Evolutionary conservation across 2,113 vertebrate genomes (phyloP).

Genomic region (Pristiophorus japonicus): DNA sequence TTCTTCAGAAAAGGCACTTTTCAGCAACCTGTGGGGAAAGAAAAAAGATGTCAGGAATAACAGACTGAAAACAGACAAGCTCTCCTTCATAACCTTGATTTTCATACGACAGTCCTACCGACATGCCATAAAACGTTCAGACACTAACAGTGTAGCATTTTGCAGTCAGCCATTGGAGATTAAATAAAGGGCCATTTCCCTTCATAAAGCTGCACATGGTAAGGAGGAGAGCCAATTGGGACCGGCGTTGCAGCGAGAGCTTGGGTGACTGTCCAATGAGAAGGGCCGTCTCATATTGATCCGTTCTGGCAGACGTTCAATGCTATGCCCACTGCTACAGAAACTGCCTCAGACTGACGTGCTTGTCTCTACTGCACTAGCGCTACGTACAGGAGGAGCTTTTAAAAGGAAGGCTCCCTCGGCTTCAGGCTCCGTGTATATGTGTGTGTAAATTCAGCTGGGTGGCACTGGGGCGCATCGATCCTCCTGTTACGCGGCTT

Average conservation of each 20-base stretch:
- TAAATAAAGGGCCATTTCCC: conserved; percentile 53
- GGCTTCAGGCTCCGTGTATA: background rate
- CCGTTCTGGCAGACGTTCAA: conserved; percentile 51
- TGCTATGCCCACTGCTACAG: conserved; percentile 54
- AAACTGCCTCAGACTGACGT: conserved; percentile 43
- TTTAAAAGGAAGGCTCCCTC: conserved; percentile 10
- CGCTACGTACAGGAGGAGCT: conserved; percentile 23
- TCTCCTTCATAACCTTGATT: background rate
- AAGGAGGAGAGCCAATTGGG: conserved; percentile 58
- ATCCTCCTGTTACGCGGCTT: background rate
- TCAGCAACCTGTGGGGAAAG: conserved; percentile 68
- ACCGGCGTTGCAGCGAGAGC: conserved; percentile 48
- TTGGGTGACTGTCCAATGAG: conserved; percentile 44
- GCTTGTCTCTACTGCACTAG: conserved; percentile 32
- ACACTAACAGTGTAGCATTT: conserved; percentile 42
- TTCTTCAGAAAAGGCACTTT: conserved; percentile 71
- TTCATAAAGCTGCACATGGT: conserved; percentile 58
- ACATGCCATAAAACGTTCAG: conserved; percentile 45
- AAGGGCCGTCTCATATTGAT: conserved; percentile 43
- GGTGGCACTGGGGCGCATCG: background rate
- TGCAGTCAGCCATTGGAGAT: conserved; percentile 48
- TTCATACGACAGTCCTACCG: conserved; percentile 2
- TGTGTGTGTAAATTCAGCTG: background rate
- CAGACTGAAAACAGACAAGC: conserved; percentile 6
- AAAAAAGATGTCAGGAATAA: conserved; percentile 53